Conservation (phyloP, 2,113 vertebrate genomes). For the Carlito syrichta region DNA sequence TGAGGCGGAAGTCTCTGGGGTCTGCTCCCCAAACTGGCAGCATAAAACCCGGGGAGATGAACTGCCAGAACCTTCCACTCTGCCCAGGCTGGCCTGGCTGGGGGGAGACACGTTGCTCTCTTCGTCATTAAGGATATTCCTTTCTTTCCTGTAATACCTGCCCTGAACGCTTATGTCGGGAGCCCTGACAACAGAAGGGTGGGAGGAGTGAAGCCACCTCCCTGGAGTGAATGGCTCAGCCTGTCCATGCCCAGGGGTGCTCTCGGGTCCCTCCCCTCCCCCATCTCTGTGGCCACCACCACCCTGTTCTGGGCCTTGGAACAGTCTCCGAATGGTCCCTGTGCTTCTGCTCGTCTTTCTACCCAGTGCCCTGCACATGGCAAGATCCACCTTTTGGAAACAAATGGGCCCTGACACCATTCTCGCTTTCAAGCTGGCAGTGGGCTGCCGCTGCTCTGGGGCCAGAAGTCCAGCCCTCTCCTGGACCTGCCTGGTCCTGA, state of each 20-base stretch:
- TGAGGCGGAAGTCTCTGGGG: not conserved
- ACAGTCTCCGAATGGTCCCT: not conserved
- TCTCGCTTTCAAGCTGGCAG: not conserved
- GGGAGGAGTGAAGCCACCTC: fast-evolving
- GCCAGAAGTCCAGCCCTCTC: not conserved
- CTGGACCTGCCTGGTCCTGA: not conserved
- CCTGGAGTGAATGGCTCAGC: fast-evolving
- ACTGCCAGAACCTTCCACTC: not conserved
- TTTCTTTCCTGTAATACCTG: not conserved
- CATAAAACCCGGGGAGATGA: not conserved
- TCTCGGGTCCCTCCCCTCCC: not conserved
- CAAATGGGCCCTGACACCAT: not conserved
- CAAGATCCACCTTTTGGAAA: not conserved
- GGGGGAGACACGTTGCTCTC: not conserved
- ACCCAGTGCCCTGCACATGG: fast-evolving
- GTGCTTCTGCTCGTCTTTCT: too few species aligned
- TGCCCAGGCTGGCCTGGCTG: not conserved
- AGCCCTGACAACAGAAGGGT: not conserved
- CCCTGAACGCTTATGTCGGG: fast-evolving
- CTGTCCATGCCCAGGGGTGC: fast-evolving
- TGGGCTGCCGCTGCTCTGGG: fast-evolving
- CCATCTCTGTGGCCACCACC: fast-evolving
- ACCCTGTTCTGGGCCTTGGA: not conserved
- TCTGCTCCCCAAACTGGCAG: not conserved
- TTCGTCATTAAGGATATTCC: fast-evolving